phyloP scores from a whole-genome alignment of 2,113 vertebrate genomes.

The Phaetusa simplex region DNA sequence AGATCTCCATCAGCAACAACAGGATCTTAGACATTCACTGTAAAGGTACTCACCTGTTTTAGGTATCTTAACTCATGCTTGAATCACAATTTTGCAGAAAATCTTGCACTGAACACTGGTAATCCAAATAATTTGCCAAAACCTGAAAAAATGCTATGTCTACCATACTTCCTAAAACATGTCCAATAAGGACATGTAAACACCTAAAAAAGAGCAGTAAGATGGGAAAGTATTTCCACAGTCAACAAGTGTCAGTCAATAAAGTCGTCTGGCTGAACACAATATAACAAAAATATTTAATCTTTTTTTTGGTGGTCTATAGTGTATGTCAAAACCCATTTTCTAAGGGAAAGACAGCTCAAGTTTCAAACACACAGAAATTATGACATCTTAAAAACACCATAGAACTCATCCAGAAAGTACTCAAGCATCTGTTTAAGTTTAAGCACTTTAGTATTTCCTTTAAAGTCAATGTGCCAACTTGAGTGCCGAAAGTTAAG shows the following conservation, averaged over 20 bases:
- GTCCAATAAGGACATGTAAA: not conserved
- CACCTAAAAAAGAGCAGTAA: not conserved
- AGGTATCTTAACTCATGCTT: not conserved
- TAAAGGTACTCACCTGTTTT: not conserved
- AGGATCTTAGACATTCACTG: not conserved
- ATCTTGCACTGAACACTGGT: not conserved
- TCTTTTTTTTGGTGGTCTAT: not conserved
- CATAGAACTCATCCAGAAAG: not conserved
- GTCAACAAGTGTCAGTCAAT: not conserved
- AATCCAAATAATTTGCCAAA: not conserved
- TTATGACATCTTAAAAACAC: not conserved
- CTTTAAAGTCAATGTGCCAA: not conserved
- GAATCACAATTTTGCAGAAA: not conserved
- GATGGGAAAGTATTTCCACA: not conserved
- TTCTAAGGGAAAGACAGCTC: not conserved
- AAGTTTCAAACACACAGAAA: not conserved
- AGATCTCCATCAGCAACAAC: not conserved
- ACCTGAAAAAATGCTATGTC: not conserved
- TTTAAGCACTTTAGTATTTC: not conserved
- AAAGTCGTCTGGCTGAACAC: not conserved
- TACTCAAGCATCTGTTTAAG: not conserved
- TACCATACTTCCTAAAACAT: not conserved
- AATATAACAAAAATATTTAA: not conserved
- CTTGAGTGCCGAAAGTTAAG: not conserved
- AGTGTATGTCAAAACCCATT: not conserved